Percentiles rank a stretch among this genome's conserved stretches.
Evolutionary conservation across 2,797 vertebrate genomes (phyloP).

Genomic region (Acanthis flammea): DNA sequence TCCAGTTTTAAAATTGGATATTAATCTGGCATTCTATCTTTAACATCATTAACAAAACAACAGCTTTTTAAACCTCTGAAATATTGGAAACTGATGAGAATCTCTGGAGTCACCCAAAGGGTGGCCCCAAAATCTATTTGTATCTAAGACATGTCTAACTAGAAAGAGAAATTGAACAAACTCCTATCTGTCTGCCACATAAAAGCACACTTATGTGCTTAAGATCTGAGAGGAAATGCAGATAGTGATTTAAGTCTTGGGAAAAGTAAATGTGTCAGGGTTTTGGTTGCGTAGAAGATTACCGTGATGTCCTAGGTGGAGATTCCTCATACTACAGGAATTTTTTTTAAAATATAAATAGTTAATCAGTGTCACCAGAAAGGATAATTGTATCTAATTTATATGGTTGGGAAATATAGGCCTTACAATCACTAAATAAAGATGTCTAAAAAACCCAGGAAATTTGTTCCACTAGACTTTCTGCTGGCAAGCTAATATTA

Average conservation of each 20-base stretch:
- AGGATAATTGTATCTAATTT: background rate
- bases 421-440: background rate
- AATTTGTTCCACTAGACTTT: background rate
- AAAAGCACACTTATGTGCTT: background rate
- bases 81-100: background rate
- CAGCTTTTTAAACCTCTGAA: background rate
- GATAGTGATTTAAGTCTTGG: background rate
- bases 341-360: background rate
- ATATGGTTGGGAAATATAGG: background rate
- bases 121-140: background rate
- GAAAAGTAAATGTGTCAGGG: background rate
- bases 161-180: background rate
- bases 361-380: background rate
- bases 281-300: background rate
- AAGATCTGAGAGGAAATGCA: background rate
- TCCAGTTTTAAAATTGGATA: background rate
- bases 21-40: background rate
- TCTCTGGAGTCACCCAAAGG: background rate
- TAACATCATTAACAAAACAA: background rate
- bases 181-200: background rate
- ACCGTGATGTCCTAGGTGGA: background rate
- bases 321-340: background rate
- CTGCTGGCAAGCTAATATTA: background rate
- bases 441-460: background rate
- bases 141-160: background rate